A percentile compares a stretch with the other conserved stretches of the same genome.
Evolutionary conservation across 2,113 vertebrate species (phyloP).

Genomic region (Fregetta grallaria): DNA sequence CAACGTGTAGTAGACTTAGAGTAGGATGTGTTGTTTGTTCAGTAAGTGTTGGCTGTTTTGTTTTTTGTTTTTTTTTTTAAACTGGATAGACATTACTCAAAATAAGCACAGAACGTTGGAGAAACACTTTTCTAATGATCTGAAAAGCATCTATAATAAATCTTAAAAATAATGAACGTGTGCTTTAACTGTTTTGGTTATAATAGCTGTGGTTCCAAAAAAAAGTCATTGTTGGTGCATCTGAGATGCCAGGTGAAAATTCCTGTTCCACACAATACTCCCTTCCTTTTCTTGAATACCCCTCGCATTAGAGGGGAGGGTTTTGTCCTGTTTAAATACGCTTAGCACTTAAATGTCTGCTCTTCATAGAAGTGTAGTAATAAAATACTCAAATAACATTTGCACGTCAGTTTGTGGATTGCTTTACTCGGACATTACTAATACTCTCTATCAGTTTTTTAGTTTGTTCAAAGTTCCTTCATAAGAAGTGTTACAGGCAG

Average conservation of each 20-base stretch:
- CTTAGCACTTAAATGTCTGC: not conserved
- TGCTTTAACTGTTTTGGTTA: not conserved
- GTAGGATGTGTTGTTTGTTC: not conserved
- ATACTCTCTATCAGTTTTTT: not conserved
- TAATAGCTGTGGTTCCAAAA: not conserved
- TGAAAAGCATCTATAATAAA: not conserved
- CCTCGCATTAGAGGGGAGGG: not conserved
- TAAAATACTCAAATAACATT: not conserved
- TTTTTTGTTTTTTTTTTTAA: not conserved
- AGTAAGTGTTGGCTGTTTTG: not conserved
- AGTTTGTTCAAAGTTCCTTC: not conserved
- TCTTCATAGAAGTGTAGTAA: not conserved
- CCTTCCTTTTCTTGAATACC: not conserved
- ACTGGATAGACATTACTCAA: not conserved
- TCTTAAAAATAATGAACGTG: not conserved
- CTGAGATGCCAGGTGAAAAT: not conserved
- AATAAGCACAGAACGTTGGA: not conserved
- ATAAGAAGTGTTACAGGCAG: not conserved
- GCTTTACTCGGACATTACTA: not conserved
- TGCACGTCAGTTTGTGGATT: not conserved
- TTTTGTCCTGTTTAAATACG: not conserved
- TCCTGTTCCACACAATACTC: not conserved
- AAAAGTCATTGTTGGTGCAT: not conserved
- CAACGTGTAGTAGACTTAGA: rapidly evolving
- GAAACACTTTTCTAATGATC: not conserved